These are phyloP conservation scores for Neodiprion virginianus DNA, from an alignment of 1,140 invertebrate species.

Conservation along the genomic window DNA sequence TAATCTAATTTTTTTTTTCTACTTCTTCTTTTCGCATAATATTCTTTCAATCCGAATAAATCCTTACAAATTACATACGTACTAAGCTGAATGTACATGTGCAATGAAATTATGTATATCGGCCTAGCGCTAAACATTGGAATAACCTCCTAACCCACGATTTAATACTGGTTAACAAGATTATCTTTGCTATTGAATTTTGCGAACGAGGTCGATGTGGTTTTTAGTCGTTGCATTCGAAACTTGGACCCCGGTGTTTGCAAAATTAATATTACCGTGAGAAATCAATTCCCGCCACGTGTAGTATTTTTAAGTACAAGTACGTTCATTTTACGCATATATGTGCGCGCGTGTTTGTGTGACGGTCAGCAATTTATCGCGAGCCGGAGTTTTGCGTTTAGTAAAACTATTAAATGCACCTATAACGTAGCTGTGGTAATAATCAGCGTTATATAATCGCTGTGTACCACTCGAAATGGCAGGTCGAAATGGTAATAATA, in stretches of 20 bases:
- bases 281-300: background rate
- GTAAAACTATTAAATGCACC: constrained; percentile 32
- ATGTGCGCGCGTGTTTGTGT: background rate
- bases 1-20: no score
- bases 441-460: no score
- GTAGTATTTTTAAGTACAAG: constrained; percentile 1
- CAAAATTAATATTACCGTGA: constrained; percentile 26
- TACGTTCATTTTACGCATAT: background rate
- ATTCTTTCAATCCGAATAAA: no score
- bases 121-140: background rate
- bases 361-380: background rate
- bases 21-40: no score
- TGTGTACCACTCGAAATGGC: background rate
- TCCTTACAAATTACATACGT: no score
- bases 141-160: constrained; percentile 2
- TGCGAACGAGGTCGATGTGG: no score
- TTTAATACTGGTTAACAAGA: background rate
- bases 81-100: no score
- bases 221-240: no score
- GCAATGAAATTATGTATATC: no score
- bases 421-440: constrained; percentile 41
- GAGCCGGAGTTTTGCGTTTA: background rate
- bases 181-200: no score
- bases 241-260: background rate
- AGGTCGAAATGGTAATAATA: constrained; percentile 8